Evolutionary conservation across 2,797 vertebrate genomes (phyloP).

Genomic region (Chlorospingus semifuscus): DNA sequence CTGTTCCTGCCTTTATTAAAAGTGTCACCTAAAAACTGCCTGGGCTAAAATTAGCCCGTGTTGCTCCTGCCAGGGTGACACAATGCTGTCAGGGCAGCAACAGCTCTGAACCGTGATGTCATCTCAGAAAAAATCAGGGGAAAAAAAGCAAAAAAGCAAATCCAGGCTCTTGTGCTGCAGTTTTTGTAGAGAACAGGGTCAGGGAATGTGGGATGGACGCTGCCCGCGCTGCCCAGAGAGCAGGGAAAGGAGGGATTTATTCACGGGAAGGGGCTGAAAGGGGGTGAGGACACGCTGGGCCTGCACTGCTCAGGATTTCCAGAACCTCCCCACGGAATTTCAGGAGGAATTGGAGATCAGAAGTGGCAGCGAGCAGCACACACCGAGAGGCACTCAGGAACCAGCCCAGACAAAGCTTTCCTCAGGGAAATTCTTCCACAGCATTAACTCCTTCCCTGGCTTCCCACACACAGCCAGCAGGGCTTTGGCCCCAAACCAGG

Average conservation of each 20-base stretch:
- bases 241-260: fast-evolving
- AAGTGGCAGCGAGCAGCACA: not conserved
- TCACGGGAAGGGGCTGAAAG: not conserved
- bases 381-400: not conserved
- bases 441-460: not conserved
- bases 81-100: not conserved
- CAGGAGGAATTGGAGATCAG: not conserved
- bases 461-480: not conserved
- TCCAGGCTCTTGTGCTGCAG: not conserved
- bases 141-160: not conserved
- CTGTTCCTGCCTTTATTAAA: not conserved
- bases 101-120: not conserved
- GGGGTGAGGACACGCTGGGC: fast-evolving
- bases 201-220: not conserved
- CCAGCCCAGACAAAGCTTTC: not conserved
- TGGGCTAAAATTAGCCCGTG: not conserved
- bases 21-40: not conserved
- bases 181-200: not conserved
- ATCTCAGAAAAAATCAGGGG: not conserved
- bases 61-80: not conserved
- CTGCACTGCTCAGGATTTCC: not conserved
- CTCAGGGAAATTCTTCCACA: not conserved
- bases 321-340: not conserved
- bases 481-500: not conserved
- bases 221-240: not conserved